These are phyloP conservation scores for Bacillus rossius DNA, from an alignment of 1,140 invertebrate species.

Conservation along the genomic window DNA sequence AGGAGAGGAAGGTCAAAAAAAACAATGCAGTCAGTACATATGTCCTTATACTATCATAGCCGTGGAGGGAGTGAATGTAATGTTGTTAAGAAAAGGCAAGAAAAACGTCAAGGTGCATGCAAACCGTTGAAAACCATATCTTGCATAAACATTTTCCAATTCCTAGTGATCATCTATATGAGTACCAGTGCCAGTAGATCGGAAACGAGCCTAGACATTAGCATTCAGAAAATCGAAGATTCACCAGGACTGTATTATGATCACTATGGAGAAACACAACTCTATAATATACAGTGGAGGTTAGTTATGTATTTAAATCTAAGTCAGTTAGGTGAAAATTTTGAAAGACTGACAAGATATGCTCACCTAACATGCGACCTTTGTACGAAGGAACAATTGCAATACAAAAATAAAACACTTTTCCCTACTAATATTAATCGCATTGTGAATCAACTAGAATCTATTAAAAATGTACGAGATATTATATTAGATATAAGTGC, in stretches of 20 bases:
- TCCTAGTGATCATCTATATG: neutral
- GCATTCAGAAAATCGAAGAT: neutral
- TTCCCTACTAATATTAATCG: too few species aligned
- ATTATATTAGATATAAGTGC: too few species aligned
- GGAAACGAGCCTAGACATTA: neutral
- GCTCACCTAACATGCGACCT: too few species aligned
- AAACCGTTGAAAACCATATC: neutral
- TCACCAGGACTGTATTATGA: neutral
- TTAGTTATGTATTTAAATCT: neutral
- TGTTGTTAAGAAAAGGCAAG: neutral
- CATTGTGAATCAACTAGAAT: too few species aligned
- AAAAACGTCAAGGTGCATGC: neutral
- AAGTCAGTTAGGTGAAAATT: too few species aligned
- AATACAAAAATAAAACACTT: too few species aligned
- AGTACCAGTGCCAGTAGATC: neutral
- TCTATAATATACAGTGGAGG: conserved; percentile 2
- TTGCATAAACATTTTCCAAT: neutral
- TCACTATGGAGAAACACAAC: neutral
- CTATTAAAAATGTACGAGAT: too few species aligned
- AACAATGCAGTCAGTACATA: too few species aligned
- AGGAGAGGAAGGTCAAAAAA: too few species aligned
- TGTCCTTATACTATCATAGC: too few species aligned
- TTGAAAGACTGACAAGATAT: too few species aligned
- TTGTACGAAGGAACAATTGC: too few species aligned
- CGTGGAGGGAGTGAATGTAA: neutral